A percentile compares a stretch with the other conserved stretches of the same genome.
These are phyloP conservation scores for Entelurus aequoreus DNA, from an alignment of 2,113 vertebrate genomes.

Conservation along the genomic window DNA sequence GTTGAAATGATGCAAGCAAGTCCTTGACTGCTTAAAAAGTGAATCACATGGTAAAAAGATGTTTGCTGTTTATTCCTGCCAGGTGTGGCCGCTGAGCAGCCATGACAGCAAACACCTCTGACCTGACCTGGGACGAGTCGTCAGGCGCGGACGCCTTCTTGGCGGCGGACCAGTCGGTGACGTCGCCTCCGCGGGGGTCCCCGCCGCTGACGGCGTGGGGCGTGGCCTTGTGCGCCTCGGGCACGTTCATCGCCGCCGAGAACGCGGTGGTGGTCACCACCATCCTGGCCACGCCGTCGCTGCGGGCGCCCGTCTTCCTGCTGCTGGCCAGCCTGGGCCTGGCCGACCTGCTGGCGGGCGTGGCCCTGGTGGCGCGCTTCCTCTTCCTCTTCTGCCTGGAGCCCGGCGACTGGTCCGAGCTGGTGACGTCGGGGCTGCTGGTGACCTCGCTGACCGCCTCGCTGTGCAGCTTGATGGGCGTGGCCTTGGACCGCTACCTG, in stretches of 20 bases:
- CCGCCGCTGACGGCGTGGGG: conserved; percentile 81
- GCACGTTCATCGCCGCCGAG: conserved; percentile 86
- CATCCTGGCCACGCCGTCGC: conserved; percentile 79
- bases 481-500: conserved; percentile 90
- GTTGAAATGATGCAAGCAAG: no score
- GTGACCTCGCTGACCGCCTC: conserved; percentile 87
- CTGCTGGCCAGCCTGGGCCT: conserved; percentile 85
- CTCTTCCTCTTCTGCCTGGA: conserved; percentile 79
- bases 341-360: conserved; percentile 85
- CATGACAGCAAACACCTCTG: conserved; percentile 66
- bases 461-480: conserved; percentile 84
- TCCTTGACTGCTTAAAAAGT: background rate
- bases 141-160: conserved; percentile 63
- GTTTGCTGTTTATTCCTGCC: background rate
- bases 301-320: conserved; percentile 86
- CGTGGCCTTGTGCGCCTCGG: conserved; percentile 82
- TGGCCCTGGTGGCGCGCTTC: conserved; percentile 85
- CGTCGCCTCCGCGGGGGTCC: conserved; percentile 53
- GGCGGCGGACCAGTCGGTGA: conserved; percentile 43
- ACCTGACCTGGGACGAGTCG: conserved; percentile 65
- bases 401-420: conserved; percentile 67
- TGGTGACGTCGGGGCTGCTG: conserved; percentile 82
- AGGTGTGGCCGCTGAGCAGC: conserved; percentile 23
- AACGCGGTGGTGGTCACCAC: conserved; percentile 86
- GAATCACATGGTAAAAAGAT: background rate